phyloP scores from a whole-genome alignment of 2,113 vertebrate genomes.

The Tricholaema leucomelas region DNA sequence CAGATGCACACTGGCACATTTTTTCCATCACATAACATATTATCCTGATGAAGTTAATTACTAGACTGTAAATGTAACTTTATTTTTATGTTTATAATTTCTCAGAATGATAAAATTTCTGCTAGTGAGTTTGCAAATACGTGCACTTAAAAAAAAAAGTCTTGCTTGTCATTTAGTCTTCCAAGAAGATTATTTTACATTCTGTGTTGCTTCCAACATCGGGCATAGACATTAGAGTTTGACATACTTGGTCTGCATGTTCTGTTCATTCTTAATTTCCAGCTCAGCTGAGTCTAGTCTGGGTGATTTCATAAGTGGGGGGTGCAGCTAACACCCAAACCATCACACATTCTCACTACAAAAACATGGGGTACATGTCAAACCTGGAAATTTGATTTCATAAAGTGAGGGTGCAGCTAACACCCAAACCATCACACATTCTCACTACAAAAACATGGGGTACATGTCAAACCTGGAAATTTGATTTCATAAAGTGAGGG shows the following conservation, averaged over 20 bases:
- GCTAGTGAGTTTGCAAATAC: not conserved
- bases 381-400: too few species aligned
- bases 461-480: not conserved
- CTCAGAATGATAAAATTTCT: not conserved
- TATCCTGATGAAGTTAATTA: slow-evolving; percentile 3
- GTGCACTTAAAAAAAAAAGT: fast-evolving
- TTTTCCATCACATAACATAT: slow-evolving; percentile 21
- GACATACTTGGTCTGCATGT: not conserved
- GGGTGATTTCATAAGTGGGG: too few species aligned
- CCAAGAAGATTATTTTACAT: not conserved
- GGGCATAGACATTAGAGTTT: not conserved
- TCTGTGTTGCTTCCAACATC: not conserved
- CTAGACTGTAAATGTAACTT: not conserved
- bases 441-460: not conserved
- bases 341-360: not conserved
- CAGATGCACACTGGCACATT: not conserved
- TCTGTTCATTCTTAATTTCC: not conserved
- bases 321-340: too few species aligned
- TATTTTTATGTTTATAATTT: not conserved
- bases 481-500: too few species aligned
- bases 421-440: too few species aligned
- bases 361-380: not conserved
- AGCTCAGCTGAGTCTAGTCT: too few species aligned
- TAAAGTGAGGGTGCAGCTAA: too few species aligned
- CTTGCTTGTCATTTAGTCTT: not conserved